Conservation (phyloP, 2,113 vertebrate species). For the Andinoacara biseriatus region DNA sequence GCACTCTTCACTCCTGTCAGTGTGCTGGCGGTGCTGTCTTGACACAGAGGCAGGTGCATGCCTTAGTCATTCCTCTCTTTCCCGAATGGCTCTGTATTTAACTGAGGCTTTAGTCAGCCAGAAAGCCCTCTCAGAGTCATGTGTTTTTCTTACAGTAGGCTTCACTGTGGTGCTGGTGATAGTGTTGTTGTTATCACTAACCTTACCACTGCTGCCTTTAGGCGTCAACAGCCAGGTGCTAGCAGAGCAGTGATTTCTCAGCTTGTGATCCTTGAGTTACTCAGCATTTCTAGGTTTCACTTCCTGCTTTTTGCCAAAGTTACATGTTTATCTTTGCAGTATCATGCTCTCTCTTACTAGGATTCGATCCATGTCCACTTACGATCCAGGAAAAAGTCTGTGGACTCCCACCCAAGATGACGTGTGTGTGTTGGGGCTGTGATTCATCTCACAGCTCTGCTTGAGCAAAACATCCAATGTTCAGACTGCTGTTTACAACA, state of each 20-base stretch:
- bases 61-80: slow-evolving; percentile 72
- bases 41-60: slow-evolving; percentile 77
- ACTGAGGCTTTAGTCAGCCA: slow-evolving; percentile 38
- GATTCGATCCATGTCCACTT: slow-evolving; percentile 29
- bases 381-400: slow-evolving; percentile 23
- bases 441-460: slow-evolving; percentile 64
- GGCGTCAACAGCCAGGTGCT: slow-evolving; percentile 49
- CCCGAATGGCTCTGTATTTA: slow-evolving; percentile 36
- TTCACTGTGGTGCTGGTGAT: slow-evolving; percentile 7
- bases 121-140: slow-evolving; percentile 48
- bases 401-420: slow-evolving; percentile 57
- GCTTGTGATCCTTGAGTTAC: slow-evolving; percentile 39
- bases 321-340: slow-evolving; percentile 21
- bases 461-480: slow-evolving; percentile 36
- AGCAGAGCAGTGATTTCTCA: slow-evolving; percentile 13
- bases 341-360: slow-evolving; percentile 17
- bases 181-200: slow-evolving; percentile 63
- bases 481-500: slow-evolving; percentile 50
- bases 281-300: slow-evolving; percentile 52
- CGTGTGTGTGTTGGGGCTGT: slow-evolving; percentile 34
- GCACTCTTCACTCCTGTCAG: slow-evolving; percentile 50
- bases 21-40: slow-evolving; percentile 53
- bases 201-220: slow-evolving; percentile 40
- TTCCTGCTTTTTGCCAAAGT: not conserved
- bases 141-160: slow-evolving; percentile 55